These are phyloP conservation scores for Magallana angulata DNA, from an alignment of 1,140 invertebrate species.

Conservation along the genomic window DNA sequence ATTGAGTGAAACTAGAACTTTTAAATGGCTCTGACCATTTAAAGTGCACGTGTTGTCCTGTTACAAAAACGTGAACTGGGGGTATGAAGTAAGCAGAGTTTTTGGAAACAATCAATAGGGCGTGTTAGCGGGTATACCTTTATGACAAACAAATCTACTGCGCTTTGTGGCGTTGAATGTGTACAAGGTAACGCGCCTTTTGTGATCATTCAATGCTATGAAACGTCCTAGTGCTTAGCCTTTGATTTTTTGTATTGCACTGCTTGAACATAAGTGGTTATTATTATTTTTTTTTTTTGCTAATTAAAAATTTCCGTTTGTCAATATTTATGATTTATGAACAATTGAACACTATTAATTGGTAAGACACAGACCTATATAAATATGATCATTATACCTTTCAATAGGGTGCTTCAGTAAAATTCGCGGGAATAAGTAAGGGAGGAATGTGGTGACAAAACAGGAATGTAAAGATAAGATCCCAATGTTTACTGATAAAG, in stretches of 20 bases:
- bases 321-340: too few species aligned
- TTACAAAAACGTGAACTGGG: not conserved
- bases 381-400: too few species aligned
- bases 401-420: too few species aligned
- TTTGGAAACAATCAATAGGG: not conserved
- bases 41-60: not conserved
- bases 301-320: too few species aligned
- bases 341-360: too few species aligned
- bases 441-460: too few species aligned
- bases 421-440: too few species aligned
- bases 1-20: not conserved
- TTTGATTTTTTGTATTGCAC: not conserved
- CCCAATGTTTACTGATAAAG: too few species aligned
- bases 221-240: not conserved
- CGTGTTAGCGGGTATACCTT: not conserved
- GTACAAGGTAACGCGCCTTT: not conserved
- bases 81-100: not conserved
- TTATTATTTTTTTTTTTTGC: too few species aligned
- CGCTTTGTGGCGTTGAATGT: not conserved
- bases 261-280: too few species aligned
- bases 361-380: too few species aligned
- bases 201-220: not conserved
- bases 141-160: not conserved
- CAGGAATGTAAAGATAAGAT: too few species aligned
- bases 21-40: not conserved